Evolutionary conservation across 2,797 vertebrate genomes (phyloP).

Genomic region (Cossypha heuglini): DNA sequence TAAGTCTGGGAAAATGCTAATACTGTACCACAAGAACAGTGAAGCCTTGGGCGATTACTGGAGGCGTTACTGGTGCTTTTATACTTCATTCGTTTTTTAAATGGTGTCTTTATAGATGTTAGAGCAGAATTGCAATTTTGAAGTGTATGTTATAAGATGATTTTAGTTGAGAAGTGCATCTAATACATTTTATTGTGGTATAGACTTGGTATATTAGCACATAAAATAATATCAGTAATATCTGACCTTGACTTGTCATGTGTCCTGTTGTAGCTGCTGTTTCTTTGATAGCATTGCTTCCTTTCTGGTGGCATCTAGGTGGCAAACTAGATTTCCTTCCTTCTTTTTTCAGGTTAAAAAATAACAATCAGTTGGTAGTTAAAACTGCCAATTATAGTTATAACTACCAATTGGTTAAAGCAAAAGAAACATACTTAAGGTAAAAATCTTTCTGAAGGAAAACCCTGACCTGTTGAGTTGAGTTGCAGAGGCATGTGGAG

Average conservation of each 20-base stretch:
- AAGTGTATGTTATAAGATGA: not conserved
- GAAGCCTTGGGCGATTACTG: not conserved
- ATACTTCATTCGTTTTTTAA: not conserved
- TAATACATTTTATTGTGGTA: not conserved
- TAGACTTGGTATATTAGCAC: not conserved
- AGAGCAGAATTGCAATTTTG: not conserved
- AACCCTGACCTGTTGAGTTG: not conserved
- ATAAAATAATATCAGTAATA: not conserved
- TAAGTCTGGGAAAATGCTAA: not conserved
- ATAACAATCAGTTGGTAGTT: slow-evolving; percentile 58
- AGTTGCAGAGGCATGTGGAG: not conserved
- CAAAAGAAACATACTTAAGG: not conserved
- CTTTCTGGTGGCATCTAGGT: not conserved
- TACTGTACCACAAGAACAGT: not conserved
- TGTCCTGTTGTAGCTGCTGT: not conserved
- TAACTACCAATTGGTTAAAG: slow-evolving; percentile 65
- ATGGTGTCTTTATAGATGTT: not conserved
- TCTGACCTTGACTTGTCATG: not conserved
- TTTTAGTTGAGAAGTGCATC: not conserved
- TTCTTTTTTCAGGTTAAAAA: not conserved
- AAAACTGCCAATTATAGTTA: slow-evolving; percentile 62
- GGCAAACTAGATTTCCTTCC: not conserved
- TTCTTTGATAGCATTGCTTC: not conserved
- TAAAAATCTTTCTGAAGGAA: not conserved
- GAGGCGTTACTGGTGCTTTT: not conserved